These are phyloP conservation scores for Lucilia cuprina DNA, from an alignment of 1,140 invertebrate species.

Conservation along the genomic window DNA sequence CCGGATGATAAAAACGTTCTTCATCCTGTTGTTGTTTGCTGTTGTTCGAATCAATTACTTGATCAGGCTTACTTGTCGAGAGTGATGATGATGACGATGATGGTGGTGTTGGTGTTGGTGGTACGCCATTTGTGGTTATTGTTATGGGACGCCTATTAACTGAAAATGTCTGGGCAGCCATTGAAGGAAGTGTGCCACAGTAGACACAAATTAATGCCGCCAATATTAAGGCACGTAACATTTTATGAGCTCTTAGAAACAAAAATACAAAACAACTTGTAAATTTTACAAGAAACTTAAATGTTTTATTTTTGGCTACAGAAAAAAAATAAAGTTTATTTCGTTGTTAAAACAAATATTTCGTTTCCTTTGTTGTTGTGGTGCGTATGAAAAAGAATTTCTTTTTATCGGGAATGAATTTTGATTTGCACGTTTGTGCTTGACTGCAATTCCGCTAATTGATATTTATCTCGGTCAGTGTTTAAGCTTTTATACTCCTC, in stretches of 20 bases:
- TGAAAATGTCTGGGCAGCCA: slow-evolving; percentile 39
- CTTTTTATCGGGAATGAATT: background rate
- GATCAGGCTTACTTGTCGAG: background rate
- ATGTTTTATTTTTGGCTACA: background rate
- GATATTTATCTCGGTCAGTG: slow-evolving; percentile 5
- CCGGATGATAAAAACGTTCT: slow-evolving; percentile 46
- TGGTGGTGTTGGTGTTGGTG: background rate
- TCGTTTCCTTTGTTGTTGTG: background rate
- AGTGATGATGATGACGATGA: slow-evolving; percentile 1
- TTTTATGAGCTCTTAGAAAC: slow-evolving; percentile 26
- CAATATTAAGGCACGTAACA: slow-evolving; percentile 27
- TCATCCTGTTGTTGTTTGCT: slow-evolving; percentile 21
- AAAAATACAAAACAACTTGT: background rate
- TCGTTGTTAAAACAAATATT: background rate
- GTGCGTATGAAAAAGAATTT: background rate
- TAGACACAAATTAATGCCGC: slow-evolving; percentile 24
- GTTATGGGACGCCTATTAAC: slow-evolving; percentile 40
- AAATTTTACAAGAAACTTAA: background rate
- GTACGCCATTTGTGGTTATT: slow-evolving; percentile 37
- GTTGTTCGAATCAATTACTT: background rate
- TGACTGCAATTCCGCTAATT: slow-evolving; percentile 20
- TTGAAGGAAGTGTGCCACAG: background rate
- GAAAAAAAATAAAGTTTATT: too few species aligned
- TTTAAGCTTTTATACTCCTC: slow-evolving; percentile 30
- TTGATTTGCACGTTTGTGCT: slow-evolving; percentile 20